These are phyloP conservation scores for Syngnathus floridae DNA, from an alignment of 2,113 vertebrate genomes.

Conservation along the genomic window DNA sequence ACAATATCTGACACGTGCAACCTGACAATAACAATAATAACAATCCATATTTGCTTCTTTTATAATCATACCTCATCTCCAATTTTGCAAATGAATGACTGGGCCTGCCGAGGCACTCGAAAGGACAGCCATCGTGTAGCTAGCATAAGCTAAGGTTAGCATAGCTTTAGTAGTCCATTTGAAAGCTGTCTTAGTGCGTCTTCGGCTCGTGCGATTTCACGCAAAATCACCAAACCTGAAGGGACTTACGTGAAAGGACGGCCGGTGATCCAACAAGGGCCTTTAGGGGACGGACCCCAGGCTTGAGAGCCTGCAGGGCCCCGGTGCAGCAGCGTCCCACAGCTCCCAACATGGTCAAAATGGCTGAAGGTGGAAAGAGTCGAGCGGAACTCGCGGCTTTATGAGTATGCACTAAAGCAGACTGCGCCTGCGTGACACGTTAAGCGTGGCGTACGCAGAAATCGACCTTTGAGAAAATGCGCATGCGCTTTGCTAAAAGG, in stretches of 20 bases:
- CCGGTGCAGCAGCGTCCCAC: conserved; percentile 80
- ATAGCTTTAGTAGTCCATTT: not conserved
- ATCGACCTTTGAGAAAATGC: not conserved
- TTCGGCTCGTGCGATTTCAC: not conserved
- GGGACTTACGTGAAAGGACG: conserved; percentile 69
- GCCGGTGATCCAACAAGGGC: conserved; percentile 66
- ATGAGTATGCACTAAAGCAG: conserved; percentile 19
- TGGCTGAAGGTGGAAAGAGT: conserved; percentile 79
- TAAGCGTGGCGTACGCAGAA: not conserved
- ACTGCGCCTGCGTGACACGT: conserved; percentile 57
- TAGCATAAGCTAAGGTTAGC: conserved; percentile 41
- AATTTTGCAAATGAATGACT: not conserved
- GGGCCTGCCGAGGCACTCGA: conserved; percentile 34
- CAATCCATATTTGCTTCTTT: fast-evolving
- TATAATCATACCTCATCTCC: fast-evolving
- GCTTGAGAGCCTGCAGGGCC: conserved; percentile 76
- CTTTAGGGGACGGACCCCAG: conserved; percentile 69
- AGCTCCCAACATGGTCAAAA: conserved; percentile 82
- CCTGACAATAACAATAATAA: fast-evolving
- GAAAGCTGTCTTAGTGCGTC: not conserved
- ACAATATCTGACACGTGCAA: fast-evolving
- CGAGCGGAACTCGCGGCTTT: conserved; percentile 44
- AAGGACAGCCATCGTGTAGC: conserved; percentile 31
- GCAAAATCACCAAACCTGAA: not conserved
- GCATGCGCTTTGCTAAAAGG: conserved; percentile 50